These are phyloP conservation scores for Talpa occidentalis DNA, from an alignment of 2,113 vertebrate genomes.

Conservation along the genomic window DNA sequence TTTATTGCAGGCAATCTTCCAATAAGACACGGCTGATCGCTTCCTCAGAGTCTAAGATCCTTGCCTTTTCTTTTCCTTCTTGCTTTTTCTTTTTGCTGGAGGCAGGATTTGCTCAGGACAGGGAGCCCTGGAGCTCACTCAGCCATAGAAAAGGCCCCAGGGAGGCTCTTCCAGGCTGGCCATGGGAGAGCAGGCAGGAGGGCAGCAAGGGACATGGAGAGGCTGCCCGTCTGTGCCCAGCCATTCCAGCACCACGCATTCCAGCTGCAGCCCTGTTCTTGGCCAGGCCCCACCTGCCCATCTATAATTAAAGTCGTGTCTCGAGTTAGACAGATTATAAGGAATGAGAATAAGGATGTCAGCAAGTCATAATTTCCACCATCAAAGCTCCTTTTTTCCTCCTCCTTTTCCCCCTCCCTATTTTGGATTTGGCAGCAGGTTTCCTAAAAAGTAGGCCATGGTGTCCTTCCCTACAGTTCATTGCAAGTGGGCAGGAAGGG, in stretches of 20 bases:
- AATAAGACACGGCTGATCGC: neutral
- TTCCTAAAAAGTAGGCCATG: conserved; percentile 86
- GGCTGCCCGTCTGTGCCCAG: conserved; percentile 12
- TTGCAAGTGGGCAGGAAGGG: conserved; percentile 76
- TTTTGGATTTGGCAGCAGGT: conserved; percentile 85
- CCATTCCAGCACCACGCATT: neutral
- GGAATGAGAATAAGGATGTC: conserved; percentile 79
- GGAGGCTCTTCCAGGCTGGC: neutral
- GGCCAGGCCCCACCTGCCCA: conserved; percentile 70
- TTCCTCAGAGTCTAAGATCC: neutral
- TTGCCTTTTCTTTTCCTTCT: neutral
- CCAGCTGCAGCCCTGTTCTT: conserved; percentile 44
- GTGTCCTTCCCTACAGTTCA: conserved; percentile 83
- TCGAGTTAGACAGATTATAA: conserved; percentile 82
- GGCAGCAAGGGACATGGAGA: neutral
- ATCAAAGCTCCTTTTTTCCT: conserved; percentile 72
- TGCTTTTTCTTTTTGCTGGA: neutral
- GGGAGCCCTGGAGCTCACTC: neutral
- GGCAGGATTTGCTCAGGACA: neutral
- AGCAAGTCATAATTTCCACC: conserved; percentile 85
- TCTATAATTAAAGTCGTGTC: conserved; percentile 85
- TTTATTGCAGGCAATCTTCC: neutral
- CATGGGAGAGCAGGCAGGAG: neutral
- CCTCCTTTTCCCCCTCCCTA: conserved; percentile 65
- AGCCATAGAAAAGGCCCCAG: neutral